phyloP scores from a whole-genome alignment of 2,797 vertebrate species.

The Coccyzus lansbergi region DNA sequence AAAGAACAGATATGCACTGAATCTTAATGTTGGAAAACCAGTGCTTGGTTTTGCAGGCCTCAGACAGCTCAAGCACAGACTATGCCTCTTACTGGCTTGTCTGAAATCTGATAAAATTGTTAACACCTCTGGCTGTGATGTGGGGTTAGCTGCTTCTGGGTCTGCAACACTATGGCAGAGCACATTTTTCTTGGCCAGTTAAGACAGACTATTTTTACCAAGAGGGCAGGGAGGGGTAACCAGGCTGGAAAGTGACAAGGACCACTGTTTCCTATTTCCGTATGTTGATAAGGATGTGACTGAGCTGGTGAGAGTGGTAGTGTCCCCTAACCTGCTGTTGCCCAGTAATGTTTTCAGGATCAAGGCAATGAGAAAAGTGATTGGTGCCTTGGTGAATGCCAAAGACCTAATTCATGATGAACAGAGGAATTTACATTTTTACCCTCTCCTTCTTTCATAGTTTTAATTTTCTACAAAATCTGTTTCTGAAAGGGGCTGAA shows the following conservation, averaged over 20 bases:
- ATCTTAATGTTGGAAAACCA: not conserved
- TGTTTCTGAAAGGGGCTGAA: not conserved
- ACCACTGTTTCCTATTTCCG: not conserved
- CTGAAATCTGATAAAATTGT: not conserved
- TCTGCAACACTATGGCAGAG: not conserved
- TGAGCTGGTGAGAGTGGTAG: not conserved
- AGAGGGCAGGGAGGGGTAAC: not conserved
- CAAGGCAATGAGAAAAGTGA: not conserved
- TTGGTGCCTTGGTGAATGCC: not conserved
- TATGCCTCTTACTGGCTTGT: not conserved
- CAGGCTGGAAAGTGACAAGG: not conserved
- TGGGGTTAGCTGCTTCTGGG: not conserved
- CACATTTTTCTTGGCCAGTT: not conserved
- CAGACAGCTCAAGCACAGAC: not conserved
- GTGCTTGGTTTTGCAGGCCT: not conserved
- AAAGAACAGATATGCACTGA: not conserved
- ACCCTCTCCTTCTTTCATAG: rapidly evolving
- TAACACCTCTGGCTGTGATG: not conserved
- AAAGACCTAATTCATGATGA: not conserved
- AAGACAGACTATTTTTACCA: not conserved
- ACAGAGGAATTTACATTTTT: not conserved
- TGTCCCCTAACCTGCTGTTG: not conserved
- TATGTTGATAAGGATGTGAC: not conserved
- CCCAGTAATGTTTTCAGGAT: not conserved
- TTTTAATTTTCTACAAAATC: not conserved